Conservation (phyloP, 2,797 vertebrate species). For the Adelosebastes latens region DNA sequence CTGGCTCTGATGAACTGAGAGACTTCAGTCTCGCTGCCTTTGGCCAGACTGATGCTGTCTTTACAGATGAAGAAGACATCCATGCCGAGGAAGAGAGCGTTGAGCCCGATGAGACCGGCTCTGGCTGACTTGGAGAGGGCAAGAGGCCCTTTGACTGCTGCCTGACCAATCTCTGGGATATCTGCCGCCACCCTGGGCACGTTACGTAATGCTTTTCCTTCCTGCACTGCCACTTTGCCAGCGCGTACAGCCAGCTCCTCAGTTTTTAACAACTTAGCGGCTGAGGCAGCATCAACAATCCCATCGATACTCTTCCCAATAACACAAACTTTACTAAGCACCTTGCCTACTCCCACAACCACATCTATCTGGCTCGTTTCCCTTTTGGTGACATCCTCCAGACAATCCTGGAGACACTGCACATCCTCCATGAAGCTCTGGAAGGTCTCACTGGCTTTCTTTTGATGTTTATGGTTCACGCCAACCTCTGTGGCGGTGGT, state of each 20-base stretch:
- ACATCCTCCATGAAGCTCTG: conserved; percentile 74
- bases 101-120: conserved; percentile 62
- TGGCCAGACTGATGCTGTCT: conserved; percentile 74
- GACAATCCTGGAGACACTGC: conserved; percentile 39
- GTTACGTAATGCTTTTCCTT: conserved; percentile 53
- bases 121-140: conserved; percentile 60
- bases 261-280: conserved; percentile 22
- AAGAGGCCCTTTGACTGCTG: conserved; percentile 62
- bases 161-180: conserved; percentile 73
- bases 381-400: conserved; percentile 37
- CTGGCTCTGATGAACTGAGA: conserved; percentile 76
- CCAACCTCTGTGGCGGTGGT: conserved; percentile 65
- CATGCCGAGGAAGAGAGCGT: conserved; percentile 76
- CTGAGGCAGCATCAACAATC: conserved; percentile 41
- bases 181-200: conserved; percentile 66
- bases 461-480: conserved; percentile 59
- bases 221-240: conserved; percentile 44
- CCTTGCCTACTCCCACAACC: background rate
- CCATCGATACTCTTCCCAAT: conserved; percentile 47
- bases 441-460: conserved; percentile 53
- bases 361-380: background rate
- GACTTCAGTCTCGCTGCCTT: conserved; percentile 65
- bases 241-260: conserved; percentile 36
- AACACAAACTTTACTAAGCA: fast-evolving
- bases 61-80: conserved; percentile 79